phyloP scores from a whole-genome alignment of 2,113 vertebrate genomes.

The Osmerus mordax region DNA sequence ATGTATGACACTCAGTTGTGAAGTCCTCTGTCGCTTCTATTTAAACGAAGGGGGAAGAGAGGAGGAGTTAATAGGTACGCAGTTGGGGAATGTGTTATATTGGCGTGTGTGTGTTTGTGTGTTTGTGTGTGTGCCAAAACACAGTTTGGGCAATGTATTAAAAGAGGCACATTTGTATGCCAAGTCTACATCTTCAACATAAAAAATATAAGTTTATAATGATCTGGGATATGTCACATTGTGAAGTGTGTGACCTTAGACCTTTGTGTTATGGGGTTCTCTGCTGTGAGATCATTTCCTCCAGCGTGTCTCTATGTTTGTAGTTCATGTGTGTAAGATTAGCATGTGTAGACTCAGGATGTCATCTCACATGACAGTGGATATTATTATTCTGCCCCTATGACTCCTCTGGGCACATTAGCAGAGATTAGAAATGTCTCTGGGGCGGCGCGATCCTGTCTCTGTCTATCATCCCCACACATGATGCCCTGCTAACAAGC shows the following conservation, averaged over 20 bases:
- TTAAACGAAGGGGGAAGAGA: not conserved
- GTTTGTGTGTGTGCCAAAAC: slow-evolving; percentile 1
- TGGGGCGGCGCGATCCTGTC: slow-evolving; percentile 37
- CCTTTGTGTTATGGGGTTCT: too few species aligned
- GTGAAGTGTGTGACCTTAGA: too few species aligned
- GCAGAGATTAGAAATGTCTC: slow-evolving; percentile 44
- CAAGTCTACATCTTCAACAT: too few species aligned
- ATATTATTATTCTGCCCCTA: slow-evolving; percentile 27
- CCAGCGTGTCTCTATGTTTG: not conserved
- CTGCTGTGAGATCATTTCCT: too few species aligned
- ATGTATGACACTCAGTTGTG: slow-evolving; percentile 8
- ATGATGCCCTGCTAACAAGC: slow-evolving; percentile 36
- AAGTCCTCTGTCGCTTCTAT: not conserved
- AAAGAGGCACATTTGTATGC: too few species aligned
- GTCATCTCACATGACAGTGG: slow-evolving; percentile 11
- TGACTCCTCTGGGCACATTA: slow-evolving; percentile 50
- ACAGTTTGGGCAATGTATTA: too few species aligned
- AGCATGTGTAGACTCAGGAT: slow-evolving; percentile 17
- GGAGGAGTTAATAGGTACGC: not conserved
- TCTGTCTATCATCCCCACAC: slow-evolving; percentile 58
- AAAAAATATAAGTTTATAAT: too few species aligned
- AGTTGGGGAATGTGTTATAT: not conserved
- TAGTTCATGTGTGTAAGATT: not conserved
- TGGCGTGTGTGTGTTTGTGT: not conserved
- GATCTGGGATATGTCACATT: too few species aligned